A percentile compares a stretch with the other conserved stretches of the same genome.
Conservation (phyloP, 1,140 invertebrate genomes). For the Dinothrombium tinctorium region DNA sequence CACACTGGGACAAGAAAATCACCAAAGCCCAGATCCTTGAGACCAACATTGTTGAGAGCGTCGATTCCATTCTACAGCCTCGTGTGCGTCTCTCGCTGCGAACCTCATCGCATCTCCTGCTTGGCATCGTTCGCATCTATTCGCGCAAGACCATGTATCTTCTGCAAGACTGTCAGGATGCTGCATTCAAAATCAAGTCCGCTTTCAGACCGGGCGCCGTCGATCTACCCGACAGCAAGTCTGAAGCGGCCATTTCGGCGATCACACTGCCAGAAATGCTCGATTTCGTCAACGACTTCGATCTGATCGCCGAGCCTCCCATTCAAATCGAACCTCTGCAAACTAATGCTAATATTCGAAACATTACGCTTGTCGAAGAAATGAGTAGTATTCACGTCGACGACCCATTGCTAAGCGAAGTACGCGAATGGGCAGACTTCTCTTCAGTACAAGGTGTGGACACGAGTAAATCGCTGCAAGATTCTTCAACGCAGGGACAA, state of each 20-base stretch:
- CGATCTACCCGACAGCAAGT: conserved; percentile 82
- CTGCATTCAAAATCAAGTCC: conserved; percentile 99
- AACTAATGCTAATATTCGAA: conserved; percentile 24
- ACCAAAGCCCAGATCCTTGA: conserved; percentile 99
- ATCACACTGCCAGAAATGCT: conserved; percentile 20
- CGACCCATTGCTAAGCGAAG: conserved; percentile 7
- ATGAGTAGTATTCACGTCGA: conserved; percentile 9
- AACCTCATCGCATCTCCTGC: conserved; percentile 86
- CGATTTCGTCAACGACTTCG: conserved; percentile 16
- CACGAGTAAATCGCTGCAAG: conserved; percentile 2
- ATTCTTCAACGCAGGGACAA: background rate
- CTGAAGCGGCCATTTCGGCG: conserved; percentile 32
- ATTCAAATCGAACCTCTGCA: conserved; percentile 92
- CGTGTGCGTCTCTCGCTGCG: conserved; percentile 91
- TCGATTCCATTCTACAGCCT: conserved; percentile 93
- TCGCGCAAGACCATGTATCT: conserved; percentile 96
- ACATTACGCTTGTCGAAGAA: conserved; percentile 12
- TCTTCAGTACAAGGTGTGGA: conserved; percentile 5
- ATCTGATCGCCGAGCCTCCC: conserved; percentile 29
- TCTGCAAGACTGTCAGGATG: conserved; percentile 97
- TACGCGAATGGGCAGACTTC: conserved; percentile 7
- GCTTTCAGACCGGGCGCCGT: conserved; percentile 95
- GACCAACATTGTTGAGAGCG: conserved; percentile 97
- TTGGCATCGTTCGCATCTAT: conserved; percentile 96
- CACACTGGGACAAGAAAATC: conserved; percentile 99